Evolutionary conservation across 2,113 vertebrate species (phyloP).

Genomic region (Caloenas nicobarica): DNA sequence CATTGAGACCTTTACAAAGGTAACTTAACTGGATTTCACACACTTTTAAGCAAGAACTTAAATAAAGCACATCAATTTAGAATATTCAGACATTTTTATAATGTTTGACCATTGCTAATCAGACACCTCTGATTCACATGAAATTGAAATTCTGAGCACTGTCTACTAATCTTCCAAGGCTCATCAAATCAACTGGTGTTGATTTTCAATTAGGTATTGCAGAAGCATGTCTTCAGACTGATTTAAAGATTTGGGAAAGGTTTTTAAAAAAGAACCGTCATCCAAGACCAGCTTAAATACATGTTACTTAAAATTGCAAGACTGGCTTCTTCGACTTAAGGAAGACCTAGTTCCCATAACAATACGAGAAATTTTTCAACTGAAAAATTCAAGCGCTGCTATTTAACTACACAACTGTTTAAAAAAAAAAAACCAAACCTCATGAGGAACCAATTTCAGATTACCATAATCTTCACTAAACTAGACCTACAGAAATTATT

Average conservation of each 20-base stretch:
- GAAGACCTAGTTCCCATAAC: background rate
- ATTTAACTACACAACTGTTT: background rate
- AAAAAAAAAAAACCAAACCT: background rate
- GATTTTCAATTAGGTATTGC: slow-evolving; percentile 31
- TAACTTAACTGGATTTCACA: background rate
- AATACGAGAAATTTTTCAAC: background rate
- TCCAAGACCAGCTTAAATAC: background rate
- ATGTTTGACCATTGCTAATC: background rate
- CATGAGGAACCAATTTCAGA: background rate
- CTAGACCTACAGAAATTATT: background rate
- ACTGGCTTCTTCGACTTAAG: background rate
- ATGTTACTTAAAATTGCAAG: background rate
- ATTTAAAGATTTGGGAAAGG: background rate
- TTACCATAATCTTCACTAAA: background rate
- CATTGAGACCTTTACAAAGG: background rate
- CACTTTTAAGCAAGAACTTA: background rate
- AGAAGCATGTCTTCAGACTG: background rate
- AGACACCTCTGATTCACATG: background rate
- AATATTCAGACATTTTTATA: background rate
- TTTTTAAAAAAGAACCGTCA: background rate
- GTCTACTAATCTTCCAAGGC: background rate
- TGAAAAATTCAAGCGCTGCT: background rate
- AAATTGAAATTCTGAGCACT: slow-evolving; percentile 6
- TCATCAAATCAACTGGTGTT: slow-evolving; percentile 1
- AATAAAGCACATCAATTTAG: background rate